Evolutionary conservation across 35 echinoderm and acorn worm genomes (phyloP), one percentile per base, ranked within the genome.

Genomic region (Stichopus chloronotus): DNA sequence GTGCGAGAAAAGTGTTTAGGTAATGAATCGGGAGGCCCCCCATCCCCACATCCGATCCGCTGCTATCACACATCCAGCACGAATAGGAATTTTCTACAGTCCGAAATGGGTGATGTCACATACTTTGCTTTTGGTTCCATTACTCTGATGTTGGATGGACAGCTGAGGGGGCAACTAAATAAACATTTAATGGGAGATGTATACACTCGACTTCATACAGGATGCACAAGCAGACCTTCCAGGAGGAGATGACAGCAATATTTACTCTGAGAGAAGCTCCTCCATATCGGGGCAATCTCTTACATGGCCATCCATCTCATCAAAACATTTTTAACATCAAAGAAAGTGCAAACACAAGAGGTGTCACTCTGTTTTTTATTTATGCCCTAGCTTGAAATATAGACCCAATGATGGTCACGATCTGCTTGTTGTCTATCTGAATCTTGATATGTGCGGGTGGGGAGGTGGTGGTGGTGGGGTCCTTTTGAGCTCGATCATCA

Each of bases 1-100:
- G 82, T 85, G 82, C 52, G 23, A 85, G 82, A 19, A 58, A 58
- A 85, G 82, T 85, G 82, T 85, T 85, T 85, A 25, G 82, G 82
- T 85, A 85, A 85, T 85, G 82, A 85, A 85, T 85, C 82, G 52
- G 11, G 5, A 5, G 23, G 82, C 12, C 55, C 55, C 82, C 82
- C 23, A 7, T 25, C 6, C 19, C 57, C 22, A 4, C 55, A 13
- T 20, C 82, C 5, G 56, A 56, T 19, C 23, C 23, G 23, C 78
- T 12, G 22, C 54, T 59, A 85, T 59, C 54, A 4, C 10, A 85
- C n/a, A 58, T 20, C 10, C 55, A 5, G 13, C 5, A 58, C 58
- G 82, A 85, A 53, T 22, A 85, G 82, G 82, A 59, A 85, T 85
- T 58, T 23, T n/a, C n/a, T 85, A 30, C 69, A n/a, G 17, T 20